Evolutionary conservation across 2,888 invertebrate species (phyloP).

Genomic region (Apomyelois bistriatella): DNA sequence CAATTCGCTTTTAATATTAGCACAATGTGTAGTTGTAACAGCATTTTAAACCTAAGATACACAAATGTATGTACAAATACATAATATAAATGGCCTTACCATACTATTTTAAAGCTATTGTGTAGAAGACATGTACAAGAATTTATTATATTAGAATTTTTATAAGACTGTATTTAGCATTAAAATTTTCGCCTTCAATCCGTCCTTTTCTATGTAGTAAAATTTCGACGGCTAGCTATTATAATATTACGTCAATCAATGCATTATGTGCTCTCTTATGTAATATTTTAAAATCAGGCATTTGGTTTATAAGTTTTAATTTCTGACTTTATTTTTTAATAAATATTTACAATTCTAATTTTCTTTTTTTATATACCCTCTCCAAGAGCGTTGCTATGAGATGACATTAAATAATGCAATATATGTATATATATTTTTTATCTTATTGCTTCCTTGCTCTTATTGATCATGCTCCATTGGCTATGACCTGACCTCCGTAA

Average conservation of each 20-base stretch:
- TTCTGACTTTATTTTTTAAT: slow-evolving; percentile 18
- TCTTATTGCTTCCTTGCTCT: too few species aligned
- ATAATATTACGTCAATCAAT: background rate
- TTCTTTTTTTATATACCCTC: background rate
- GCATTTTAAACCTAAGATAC: slow-evolving; percentile 2
- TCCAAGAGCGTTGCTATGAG: background rate
- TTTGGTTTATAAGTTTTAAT: slow-evolving; percentile 14
- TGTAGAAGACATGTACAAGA: background rate
- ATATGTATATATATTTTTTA: too few species aligned
- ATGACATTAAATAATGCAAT: too few species aligned
- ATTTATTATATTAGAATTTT: background rate
- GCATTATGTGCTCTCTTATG: background rate
- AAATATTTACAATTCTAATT: background rate
- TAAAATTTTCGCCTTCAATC: slow-evolving; percentile 5
- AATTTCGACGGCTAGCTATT: background rate
- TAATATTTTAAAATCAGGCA: background rate
- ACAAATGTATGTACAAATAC: background rate
- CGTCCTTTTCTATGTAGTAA: background rate
- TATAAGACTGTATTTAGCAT: slow-evolving; percentile 9
- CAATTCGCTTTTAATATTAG: background rate
- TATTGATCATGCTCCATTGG: too few species aligned
- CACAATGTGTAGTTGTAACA: slow-evolving; percentile 3
- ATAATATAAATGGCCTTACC: background rate
- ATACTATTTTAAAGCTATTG: background rate
- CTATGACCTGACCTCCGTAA: too few species aligned